These are phyloP conservation scores for Callocephalon fimbriatum DNA, from an alignment of 2,113 vertebrate genomes.

Conservation along the genomic window DNA sequence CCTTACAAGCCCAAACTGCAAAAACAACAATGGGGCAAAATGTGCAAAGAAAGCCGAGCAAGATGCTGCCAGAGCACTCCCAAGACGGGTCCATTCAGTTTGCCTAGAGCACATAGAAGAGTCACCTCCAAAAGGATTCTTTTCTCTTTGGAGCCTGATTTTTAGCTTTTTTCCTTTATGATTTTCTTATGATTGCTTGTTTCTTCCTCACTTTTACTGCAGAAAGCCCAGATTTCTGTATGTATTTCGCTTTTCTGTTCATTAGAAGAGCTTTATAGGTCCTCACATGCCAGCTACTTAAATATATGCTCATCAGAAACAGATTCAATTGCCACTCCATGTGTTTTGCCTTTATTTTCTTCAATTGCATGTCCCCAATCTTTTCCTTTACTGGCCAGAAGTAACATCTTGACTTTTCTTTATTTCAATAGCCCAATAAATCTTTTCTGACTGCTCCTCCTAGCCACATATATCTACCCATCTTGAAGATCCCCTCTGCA, in stretches of 20 bases:
- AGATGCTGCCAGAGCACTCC: constrained; percentile 80
- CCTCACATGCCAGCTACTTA: neutral
- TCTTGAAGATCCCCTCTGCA: neutral
- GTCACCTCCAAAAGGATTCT: constrained; percentile 21
- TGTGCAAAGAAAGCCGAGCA: constrained; percentile 83
- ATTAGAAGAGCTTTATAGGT: neutral
- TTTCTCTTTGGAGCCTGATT: neutral
- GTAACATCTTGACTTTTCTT: neutral
- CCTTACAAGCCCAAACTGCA: constrained; percentile 26
- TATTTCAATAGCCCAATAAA: neutral
- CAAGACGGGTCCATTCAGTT: constrained; percentile 69
- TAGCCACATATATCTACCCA: neutral
- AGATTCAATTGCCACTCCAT: neutral
- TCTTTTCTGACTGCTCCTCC: neutral
- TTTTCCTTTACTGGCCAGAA: neutral
- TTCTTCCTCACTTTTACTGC: constrained; percentile 13
- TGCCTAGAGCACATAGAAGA: constrained; percentile 49
- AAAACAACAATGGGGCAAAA: constrained; percentile 74
- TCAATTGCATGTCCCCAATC: neutral
- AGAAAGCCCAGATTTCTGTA: neutral
- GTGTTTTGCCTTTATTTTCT: neutral
- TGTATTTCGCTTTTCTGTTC: neutral
- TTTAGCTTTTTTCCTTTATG: neutral
- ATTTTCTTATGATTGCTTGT: neutral
- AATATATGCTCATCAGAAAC: neutral